Evolutionary conservation across 2,797 vertebrate species (phyloP).

Genomic region (Chelmon rostratus): DNA sequence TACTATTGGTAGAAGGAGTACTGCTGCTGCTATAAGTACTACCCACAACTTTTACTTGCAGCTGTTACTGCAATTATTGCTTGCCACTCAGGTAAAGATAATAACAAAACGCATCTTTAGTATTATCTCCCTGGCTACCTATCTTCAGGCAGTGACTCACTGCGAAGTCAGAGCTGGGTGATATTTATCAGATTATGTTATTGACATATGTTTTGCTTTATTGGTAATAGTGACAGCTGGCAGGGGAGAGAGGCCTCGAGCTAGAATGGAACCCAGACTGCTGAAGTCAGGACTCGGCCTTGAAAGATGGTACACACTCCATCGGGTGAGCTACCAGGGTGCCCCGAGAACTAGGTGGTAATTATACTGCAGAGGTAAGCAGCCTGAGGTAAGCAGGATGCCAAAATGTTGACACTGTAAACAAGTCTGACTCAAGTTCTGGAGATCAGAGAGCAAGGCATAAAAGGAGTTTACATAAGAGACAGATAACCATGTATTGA

Average conservation of each 20-base stretch:
- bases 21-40: not conserved
- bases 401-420: constrained; percentile 5
- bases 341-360: not conserved
- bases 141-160: not conserved
- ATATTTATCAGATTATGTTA: too few species aligned
- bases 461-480: constrained; percentile 5
- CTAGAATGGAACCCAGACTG: too few species aligned
- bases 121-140: not conserved
- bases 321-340: too few species aligned
- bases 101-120: not conserved
- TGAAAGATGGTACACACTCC: too few species aligned
- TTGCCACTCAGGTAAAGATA: not conserved
- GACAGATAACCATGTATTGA: not conserved
- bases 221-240: too few species aligned
- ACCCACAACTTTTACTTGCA: not conserved
- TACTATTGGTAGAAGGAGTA: not conserved
- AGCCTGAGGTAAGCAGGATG: not conserved
- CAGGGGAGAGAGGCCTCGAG: too few species aligned
- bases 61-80: not conserved
- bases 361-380: not conserved
- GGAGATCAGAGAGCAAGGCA: constrained; percentile 1
- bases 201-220: too few species aligned
- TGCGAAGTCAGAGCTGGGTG: not conserved
- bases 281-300: too few species aligned
- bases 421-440: not conserved